Evolutionary conservation across 2,113 vertebrate genomes (phyloP).

Genomic region (Orthonyx spaldingii): DNA sequence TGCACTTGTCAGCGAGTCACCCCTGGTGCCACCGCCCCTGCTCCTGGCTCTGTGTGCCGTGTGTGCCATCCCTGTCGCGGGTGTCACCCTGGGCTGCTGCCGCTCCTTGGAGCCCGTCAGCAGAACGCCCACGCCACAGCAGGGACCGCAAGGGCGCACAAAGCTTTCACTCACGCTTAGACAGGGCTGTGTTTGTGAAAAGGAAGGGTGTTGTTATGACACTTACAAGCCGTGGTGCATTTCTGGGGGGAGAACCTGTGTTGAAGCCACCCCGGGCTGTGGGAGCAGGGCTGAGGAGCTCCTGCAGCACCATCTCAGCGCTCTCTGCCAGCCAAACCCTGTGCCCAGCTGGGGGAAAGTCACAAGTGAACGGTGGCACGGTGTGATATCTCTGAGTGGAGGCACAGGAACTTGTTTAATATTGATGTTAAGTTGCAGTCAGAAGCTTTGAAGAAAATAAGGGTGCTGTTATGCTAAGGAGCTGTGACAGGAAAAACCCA

Average conservation of each 20-base stretch:
- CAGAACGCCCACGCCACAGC: not conserved
- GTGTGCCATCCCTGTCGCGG: no score
- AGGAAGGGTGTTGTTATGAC: not conserved
- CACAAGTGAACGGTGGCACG: not conserved
- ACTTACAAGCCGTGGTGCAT: not conserved
- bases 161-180: not conserved
- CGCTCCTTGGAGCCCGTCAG: not conserved
- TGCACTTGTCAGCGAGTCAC: not conserved
- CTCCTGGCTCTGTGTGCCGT: not conserved
- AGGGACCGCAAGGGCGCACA: fast-evolving
- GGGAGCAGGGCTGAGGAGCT: not conserved
- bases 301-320: not conserved
- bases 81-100: not conserved
- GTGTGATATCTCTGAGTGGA: not conserved
- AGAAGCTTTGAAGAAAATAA: not conserved
- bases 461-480: not conserved
- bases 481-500: not conserved
- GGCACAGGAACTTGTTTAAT: not conserved
- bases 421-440: not conserved
- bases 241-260: not conserved
- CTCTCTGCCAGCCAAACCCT: not conserved
- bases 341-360: not conserved
- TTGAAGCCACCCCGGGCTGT: not conserved
- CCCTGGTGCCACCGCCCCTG: not conserved
- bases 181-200: not conserved